These are phyloP conservation scores for Melanotaenia maccullochi DNA, from an alignment of 2,797 vertebrate genomes.

Conservation along the genomic window DNA sequence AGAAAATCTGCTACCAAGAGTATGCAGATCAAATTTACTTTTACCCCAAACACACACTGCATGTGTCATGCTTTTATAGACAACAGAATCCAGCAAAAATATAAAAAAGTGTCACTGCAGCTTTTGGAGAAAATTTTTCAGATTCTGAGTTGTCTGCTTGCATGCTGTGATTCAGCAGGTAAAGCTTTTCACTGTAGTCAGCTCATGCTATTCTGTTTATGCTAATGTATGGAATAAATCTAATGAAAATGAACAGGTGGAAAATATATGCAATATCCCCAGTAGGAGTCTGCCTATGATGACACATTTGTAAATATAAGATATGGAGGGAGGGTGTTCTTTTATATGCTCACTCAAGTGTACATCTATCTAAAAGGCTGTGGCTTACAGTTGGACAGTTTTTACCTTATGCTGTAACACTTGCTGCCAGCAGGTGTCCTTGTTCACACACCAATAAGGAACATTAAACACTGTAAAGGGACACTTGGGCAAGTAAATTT, in stretches of 20 bases:
- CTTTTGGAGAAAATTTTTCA: neutral
- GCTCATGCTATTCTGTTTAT: neutral
- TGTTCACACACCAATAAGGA: neutral
- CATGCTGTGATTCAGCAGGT: neutral
- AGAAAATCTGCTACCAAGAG: no score
- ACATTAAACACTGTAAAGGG: no score
- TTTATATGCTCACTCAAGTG: no score
- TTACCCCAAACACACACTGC: neutral
- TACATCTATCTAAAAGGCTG: no score
- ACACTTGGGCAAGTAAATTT: no score
- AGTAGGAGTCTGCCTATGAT: no score
- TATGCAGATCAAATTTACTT: no score
- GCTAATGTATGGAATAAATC: neutral
- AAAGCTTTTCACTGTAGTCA: neutral
- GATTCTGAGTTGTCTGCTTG: neutral
- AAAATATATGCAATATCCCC: no score
- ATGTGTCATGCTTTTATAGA: no score
- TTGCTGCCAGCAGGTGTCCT: slow-evolving; percentile 48
- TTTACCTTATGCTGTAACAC: slow-evolving; percentile 16
- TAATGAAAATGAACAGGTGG: neutral
- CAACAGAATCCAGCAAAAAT: no score
- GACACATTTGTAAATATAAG: no score
- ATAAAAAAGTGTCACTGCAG: neutral
- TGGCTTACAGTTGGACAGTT: neutral
- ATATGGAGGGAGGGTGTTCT: no score